Evolutionary conservation across 2,797 vertebrate genomes (phyloP), one percentile per base, ranked within the genome.

Genomic region (Mallotus villosus): DNA sequence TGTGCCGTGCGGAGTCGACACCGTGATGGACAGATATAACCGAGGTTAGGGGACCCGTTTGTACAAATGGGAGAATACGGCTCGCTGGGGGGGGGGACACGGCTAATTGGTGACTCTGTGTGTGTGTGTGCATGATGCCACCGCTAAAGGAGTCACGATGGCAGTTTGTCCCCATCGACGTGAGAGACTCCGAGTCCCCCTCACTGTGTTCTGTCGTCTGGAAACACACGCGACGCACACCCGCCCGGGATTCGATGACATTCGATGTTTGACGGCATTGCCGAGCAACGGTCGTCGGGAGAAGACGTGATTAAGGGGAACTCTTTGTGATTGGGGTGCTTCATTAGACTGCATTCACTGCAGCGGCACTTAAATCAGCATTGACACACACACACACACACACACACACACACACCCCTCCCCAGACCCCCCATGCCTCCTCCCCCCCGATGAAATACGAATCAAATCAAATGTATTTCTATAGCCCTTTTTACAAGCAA

Each of bases 201-300:
- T 72, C 76, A 72, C 61, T 59, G 55, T 0, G 12, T 14, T 57
- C 27, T 21, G 27, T 24, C 24, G 55, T 62, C 57, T 60, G 22
- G 22, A 53, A 63, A 63, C 57, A 37, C 70, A 68, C 24, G 61
- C 9, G 68, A 76, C 2, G 2, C 8, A 41, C 37, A 41, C 37
- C 37, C 37, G 27, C 27, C 37, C 37, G 14, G 9, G 37, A 12
- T 41, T 41, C 14, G 37, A 1, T 14, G 0, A 11, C 37, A 14
- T 11, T 41, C 0, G 65, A 78, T 74, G 78, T 83, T 78, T 69
- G 70, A 76, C 41, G 67, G 70, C 75, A 76, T 65, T 73, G 68
- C 62, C 58, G 41, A 71, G 62, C 63, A 68, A 80, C 73, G 63
- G n/a, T 69, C 69, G 19, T 29, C 22, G 29, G 29, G 57, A 34